A percentile compares a stretch with the other conserved stretches of the same genome.
These are phyloP conservation scores for Karalla daura DNA, from an alignment of 2,797 vertebrate species.

Conservation along the genomic window DNA sequence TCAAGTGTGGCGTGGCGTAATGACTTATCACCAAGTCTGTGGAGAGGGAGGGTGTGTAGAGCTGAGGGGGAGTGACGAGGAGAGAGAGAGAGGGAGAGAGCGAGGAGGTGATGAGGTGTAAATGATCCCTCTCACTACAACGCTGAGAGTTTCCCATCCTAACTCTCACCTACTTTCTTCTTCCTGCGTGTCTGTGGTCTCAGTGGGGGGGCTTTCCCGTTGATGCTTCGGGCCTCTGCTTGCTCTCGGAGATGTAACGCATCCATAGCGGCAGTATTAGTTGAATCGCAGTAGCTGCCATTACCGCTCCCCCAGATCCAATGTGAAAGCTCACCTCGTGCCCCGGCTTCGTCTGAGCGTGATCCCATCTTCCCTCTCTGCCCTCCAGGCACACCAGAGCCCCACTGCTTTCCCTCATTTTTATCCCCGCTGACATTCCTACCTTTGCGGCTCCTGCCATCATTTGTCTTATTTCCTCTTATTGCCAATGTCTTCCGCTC, in stretches of 20 bases:
- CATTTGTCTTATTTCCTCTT: not conserved
- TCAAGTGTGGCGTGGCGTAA: constrained; percentile 57
- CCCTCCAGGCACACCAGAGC: constrained; percentile 14
- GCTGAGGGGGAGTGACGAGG: constrained; percentile 11
- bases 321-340: constrained; percentile 47
- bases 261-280: constrained; percentile 5
- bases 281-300: constrained; percentile 36
- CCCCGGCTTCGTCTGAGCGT: constrained; percentile 2
- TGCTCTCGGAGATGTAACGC: constrained; percentile 19
- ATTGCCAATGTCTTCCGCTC: not conserved
- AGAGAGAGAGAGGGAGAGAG: constrained; percentile 24
- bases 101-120: constrained; percentile 68
- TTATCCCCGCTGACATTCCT: constrained; percentile 3
- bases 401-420: not conserved
- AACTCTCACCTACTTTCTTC: constrained; percentile 31
- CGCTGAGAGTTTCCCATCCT: constrained; percentile 28
- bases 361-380: constrained; percentile 18
- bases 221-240: constrained; percentile 22
- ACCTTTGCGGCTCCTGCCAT: not conserved
- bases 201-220: not conserved
- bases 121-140: constrained; percentile 51
- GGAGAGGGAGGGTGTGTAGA: constrained; percentile 34
- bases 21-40: constrained; percentile 62
- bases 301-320: constrained; percentile 22
- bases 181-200: constrained; percentile 18